Evolutionary conservation across 2,113 vertebrate genomes (phyloP), one percentile per base, ranked within the genome.

Genomic region (Morone saxatilis): DNA sequence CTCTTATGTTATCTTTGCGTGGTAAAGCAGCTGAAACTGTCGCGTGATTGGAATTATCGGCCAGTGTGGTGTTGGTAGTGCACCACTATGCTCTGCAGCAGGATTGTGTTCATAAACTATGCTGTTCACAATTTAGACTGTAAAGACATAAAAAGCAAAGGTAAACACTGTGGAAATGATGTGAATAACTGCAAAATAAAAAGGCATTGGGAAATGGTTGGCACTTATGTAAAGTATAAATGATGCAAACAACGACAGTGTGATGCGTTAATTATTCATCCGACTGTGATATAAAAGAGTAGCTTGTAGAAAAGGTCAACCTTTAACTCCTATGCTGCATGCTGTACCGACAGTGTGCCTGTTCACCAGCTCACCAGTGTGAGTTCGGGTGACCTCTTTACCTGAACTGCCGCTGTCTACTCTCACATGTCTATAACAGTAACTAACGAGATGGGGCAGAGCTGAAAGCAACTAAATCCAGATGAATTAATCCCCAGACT

Each of bases 381-480:
- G 19, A 36, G 63, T 54, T 71, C 16, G 1, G 43, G 7, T 63
- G 65, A 71, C 63, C 76, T 73, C 38, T 38, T 72, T 25, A 60
- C 22, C 56, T 69, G 72, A 78, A 36, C 38, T n/a, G 47, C 48
- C 50, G 69, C 48, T 22, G 19, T 68, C 48, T 31, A 7, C 63
- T 60, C 67, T 53, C 25, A 67, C 50, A 71, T 17, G 77, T 70
- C 48, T 63, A 36, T 20, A 70, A 73, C 68, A 81, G 45, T 51
- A 69, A 13, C 1, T 72, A 40, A 69, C 25, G 7, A 66, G 22
- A 57, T 47, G 38, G 36, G 0, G 48, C 41, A 0, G 16, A 50
- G 25, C 17, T 81, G 20, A 63, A n/a, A 69, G 48, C 53, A 71
- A 45, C 72, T 75, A 56, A 87, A 91, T 78, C 83, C 76, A 57